These are phyloP conservation scores for Melangyna quadrimaculata DNA, from an alignment of 2,888 invertebrate genomes.

Conservation along the genomic window DNA sequence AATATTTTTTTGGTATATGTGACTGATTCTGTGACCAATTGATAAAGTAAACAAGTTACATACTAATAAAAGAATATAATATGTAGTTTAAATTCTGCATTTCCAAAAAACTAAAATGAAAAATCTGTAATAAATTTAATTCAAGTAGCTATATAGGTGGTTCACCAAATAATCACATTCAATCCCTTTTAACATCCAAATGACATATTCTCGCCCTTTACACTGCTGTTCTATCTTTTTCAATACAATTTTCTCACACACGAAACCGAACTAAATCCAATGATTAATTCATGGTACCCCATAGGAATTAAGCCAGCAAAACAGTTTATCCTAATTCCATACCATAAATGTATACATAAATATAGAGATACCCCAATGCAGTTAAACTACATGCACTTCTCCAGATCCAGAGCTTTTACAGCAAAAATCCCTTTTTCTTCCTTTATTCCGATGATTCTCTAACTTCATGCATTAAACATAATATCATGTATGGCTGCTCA, in stretches of 20 bases:
- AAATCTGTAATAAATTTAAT: neutral
- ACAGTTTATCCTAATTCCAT: constrained; percentile 41
- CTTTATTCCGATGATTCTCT: neutral
- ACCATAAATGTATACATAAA: neutral
- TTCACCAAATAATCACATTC: neutral
- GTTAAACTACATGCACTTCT: constrained; percentile 8
- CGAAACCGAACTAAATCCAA: constrained; percentile 26
- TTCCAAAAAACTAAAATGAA: neutral
- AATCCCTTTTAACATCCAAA: neutral
- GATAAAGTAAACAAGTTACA: too few relatives aligned
- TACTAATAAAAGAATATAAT: too few relatives aligned
- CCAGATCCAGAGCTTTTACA: neutral
- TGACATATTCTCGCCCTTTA: neutral
- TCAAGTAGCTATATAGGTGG: neutral
- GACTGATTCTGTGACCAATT: too few relatives aligned
- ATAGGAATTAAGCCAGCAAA: constrained; percentile 56
- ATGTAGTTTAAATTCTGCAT: too few relatives aligned
- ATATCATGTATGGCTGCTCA: neutral
- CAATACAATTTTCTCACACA: neutral
- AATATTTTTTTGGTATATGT: too few relatives aligned
- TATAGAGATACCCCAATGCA: constrained; percentile 3
- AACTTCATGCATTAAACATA: neutral
- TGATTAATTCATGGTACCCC: constrained; percentile 64
- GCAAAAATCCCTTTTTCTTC: neutral
- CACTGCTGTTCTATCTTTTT: neutral